Percentiles rank a stretch among this genome's conserved stretches.
phyloP scores from a whole-genome alignment of 2,113 vertebrate genomes.

The Zonotrichia leucophrys region DNA sequence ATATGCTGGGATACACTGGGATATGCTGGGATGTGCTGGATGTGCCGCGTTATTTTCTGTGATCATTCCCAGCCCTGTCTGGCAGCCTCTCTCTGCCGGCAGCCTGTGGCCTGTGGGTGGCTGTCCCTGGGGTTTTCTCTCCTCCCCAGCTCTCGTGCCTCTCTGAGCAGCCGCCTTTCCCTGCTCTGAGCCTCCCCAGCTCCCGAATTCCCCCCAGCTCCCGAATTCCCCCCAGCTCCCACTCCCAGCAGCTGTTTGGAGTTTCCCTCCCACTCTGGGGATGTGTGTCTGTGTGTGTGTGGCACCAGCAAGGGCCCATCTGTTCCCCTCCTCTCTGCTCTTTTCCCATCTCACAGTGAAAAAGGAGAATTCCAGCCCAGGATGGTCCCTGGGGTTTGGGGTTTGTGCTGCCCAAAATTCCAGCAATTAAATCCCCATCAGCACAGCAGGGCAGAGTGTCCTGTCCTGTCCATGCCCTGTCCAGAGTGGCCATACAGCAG shows the following conservation, averaged over 20 bases:
- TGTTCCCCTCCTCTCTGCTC: not conserved
- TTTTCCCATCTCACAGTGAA: not conserved
- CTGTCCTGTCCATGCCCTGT: accelerated
- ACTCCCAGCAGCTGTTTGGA: not conserved
- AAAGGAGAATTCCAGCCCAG: not conserved
- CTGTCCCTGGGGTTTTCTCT: not conserved
- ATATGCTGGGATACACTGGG: no score
- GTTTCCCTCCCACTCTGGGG: not conserved
- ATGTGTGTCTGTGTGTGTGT: not conserved
- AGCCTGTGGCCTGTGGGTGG: not conserved
- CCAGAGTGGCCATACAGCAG: not conserved
- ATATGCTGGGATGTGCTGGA: no score
- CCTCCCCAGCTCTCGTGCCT: not conserved
- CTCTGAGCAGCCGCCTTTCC: not conserved
- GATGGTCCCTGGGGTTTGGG: not conserved
- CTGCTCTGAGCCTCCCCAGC: no score
- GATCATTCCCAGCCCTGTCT: not conserved
- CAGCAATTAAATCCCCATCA: not conserved
- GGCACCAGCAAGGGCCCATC: not conserved
- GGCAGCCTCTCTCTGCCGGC: not conserved
- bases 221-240: not conserved
- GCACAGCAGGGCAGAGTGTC: not conserved
- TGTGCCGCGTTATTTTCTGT: no score
- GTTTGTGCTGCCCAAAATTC: not conserved
- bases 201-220: not conserved